Base-by-base conservation (phyloP, 2,797 vertebrate species). In the Menidia menidia region DNA sequence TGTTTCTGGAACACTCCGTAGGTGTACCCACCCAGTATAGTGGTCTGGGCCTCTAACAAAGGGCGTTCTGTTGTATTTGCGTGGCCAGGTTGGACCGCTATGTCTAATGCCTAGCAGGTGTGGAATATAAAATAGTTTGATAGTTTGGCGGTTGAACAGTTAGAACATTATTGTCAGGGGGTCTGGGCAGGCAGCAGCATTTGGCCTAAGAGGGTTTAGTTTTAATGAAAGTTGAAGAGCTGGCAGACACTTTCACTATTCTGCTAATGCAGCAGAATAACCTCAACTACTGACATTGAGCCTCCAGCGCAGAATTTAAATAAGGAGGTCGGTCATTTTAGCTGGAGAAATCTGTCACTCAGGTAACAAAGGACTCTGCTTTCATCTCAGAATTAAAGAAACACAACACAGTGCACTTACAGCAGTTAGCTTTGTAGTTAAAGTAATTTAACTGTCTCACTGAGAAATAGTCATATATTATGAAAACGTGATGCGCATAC, bases 111-210 rank as follows among this genome's bases (percentile, higher is more conserved):
- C 77, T 89, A 84, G 83, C 92, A 91, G 92, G 91, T 93, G 92
- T 91, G 88, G 87, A 90, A 90, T 91, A 90, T 87, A 90, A 92
- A 92, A 90, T 83, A 86, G 89, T 90, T 91, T 90, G 88, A 92
- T 89, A 82, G 87, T 90, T 88, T 91, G 87, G 89, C 85, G 72
- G 71, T 75, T 68, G 73, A 89, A 92, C 90, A 89, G 87, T 89
- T 85, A 72, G 77, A 83, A 87, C 83, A 87, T 89, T 91, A 92
- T 92, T 87, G 83, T 91, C 84, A 80, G 77, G 87, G 85, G 84
- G 83, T 85, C 77, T 73, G 79, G 82, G 78, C 85, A 79, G 68
- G 82, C 77, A 69, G 80, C 71, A 64, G 82, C 8, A 16, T 72
- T 88, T 82, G 87, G 88, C 86, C 75, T 81, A 84, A 87, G 86